Conservation (phyloP, 2,797 vertebrate genomes). For the Petrocephalus sullivani region DNA sequence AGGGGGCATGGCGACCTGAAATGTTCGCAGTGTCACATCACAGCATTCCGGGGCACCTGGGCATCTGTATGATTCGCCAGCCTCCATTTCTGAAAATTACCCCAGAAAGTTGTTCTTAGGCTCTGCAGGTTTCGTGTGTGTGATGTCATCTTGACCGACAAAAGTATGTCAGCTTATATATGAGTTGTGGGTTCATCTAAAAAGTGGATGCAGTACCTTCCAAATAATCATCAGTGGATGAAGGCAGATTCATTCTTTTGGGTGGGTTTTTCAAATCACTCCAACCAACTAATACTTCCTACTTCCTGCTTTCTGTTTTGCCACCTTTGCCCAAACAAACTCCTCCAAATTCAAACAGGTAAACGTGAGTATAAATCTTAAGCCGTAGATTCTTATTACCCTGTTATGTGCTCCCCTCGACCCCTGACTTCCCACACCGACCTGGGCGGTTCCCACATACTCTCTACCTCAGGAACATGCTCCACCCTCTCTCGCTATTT, state of each 20-base stretch:
- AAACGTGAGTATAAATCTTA: neutral
- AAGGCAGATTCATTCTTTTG: neutral
- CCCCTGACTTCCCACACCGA: neutral
- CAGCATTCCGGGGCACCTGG: neutral
- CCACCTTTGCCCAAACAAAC: neutral
- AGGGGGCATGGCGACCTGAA: neutral
- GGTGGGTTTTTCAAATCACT: neutral
- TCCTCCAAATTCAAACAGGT: neutral
- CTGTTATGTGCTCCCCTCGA: neutral
- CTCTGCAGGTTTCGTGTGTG: neutral
- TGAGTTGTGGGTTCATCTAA: neutral
- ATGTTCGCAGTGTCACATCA: neutral
- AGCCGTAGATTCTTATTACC: neutral
- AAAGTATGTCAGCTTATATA: neutral
- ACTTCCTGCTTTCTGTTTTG: neutral
- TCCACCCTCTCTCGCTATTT: neutral
- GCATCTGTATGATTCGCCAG: neutral
- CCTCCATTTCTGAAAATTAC: neutral
- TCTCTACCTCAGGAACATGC: neutral
- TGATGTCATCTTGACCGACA: neutral
- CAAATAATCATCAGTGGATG: neutral
- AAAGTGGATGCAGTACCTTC: neutral
- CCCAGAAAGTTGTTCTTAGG: neutral
- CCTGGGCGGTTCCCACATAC: neutral
- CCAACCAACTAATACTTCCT: neutral